Base-by-base conservation (phyloP, 1,140 invertebrate genomes). In the Drosophila sechellia region DNA sequence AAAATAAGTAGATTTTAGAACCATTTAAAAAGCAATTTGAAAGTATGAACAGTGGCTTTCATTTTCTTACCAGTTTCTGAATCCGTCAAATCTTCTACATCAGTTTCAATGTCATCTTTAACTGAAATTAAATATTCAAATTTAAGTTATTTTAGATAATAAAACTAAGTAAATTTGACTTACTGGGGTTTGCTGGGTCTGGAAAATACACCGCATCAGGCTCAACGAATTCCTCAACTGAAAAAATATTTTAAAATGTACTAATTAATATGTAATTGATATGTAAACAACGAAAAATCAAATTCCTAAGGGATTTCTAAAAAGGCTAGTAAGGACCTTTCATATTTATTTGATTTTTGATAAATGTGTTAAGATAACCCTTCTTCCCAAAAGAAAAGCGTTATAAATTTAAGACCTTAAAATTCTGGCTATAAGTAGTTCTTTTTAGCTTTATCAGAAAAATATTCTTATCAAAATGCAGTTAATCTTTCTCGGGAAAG, bases 401-500 rank as follows among this genome's bases (percentile, higher is more conserved):
- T 6, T 8, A 31, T 31, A 31, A 31, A 2, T 8, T 31, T 6
- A n/a, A 10, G 3, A 11, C n/a, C 4, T 13, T 5, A 1, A 35
- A 52, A 17, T 35, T 50, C 48, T 10, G 8, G 48, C 11, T 50
- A 17, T 34, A 31, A 15, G 25, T 31, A 10, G 48, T 17, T 50
- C 6, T 49, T 10, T 15, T 15, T 3, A 1, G 25, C 12, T 13
- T 20, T 34, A 35, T 6, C 5, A 8, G 1, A 53, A 35, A 56
- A 37, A 35, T 39, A 49, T 31, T 57, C 25, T 58, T 15, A 42
- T 57, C 12, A 12, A 27, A 25, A 5, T 20, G 10, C 11, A 48
- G 50, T 25, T 55, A 15, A 40, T 46, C 8, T 10, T 37, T 55
- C 34, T 40, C 20, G 6, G 35, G 27, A 61, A 61, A 57, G 12